Evolutionary conservation across 1,140 invertebrate genomes (phyloP).

Genomic region (Bombus polaris): DNA sequence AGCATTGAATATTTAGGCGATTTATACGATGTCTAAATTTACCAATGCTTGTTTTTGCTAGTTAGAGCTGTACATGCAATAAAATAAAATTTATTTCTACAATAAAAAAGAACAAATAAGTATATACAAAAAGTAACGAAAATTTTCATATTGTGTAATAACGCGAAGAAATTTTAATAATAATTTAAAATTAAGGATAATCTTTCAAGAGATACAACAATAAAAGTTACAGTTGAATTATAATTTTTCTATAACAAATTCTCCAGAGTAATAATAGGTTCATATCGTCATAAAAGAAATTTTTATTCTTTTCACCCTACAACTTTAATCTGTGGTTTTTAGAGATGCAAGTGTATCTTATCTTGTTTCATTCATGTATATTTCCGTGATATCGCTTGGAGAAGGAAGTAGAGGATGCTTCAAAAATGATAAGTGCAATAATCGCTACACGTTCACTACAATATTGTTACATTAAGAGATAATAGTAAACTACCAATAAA

Average conservation of each 20-base stretch:
- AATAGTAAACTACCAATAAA: too few relatives aligned
- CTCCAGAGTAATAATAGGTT: background rate
- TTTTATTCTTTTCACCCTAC: background rate
- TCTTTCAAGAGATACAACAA: background rate
- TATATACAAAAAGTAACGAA: background rate
- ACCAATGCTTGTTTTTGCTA: background rate
- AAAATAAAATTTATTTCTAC: background rate
- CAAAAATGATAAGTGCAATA: background rate
- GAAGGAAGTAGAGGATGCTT: background rate
- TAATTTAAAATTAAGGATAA: too few relatives aligned
- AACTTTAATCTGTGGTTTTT: background rate
- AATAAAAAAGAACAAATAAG: background rate
- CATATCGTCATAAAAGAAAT: background rate
- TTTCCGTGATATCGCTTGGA: background rate
- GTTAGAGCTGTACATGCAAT: background rate
- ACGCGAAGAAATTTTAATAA: too few relatives aligned
- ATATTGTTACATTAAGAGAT: background rate
- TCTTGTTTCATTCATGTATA: constrained; percentile 3
- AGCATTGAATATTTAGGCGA: background rate
- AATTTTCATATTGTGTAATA: background rate
- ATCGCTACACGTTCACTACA: background rate
- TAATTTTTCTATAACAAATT: background rate
- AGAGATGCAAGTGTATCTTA: constrained; percentile 7
- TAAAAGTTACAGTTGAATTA: background rate
- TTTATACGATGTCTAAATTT: background rate